A percentile compares a stretch with the other conserved stretches of the same genome.
These are phyloP conservation scores for Hucho hucho DNA, from an alignment of 2,113 vertebrate species.

Conservation along the genomic window DNA sequence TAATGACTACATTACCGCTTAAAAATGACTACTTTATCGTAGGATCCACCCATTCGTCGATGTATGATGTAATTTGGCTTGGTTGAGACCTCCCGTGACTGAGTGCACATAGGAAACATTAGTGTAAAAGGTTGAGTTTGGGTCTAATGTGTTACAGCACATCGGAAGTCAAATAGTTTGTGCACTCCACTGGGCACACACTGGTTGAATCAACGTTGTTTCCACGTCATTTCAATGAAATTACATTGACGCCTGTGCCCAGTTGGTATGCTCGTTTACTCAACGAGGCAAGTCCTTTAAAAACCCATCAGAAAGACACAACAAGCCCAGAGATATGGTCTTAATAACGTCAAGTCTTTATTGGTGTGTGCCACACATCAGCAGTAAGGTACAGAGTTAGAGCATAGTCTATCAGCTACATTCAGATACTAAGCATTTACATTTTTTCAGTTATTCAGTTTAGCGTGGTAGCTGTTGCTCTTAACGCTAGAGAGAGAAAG, in stretches of 20 bases:
- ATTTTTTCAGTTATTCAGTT: conserved; percentile 18
- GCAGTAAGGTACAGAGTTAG: conserved; percentile 60
- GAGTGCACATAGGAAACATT: neutral
- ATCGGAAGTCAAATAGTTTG: no score
- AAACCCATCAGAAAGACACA: conserved; percentile 16
- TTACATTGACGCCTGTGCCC: no score
- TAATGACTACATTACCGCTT: neutral
- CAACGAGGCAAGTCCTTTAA: neutral
- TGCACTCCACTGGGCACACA: no score
- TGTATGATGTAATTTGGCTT: neutral
- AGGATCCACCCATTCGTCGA: neutral
- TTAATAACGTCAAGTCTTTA: conserved; percentile 72
- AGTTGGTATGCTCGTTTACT: no score
- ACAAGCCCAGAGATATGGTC: conserved; percentile 20
- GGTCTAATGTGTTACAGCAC: no score
- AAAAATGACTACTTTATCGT: neutral
- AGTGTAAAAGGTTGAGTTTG: no score
- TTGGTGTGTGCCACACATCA: conserved; percentile 70
- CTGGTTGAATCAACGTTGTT: no score
- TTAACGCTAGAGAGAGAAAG: conserved; percentile 52
- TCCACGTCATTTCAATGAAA: no score
- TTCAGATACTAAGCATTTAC: conserved; percentile 65
- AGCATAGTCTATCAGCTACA: conserved; percentile 70
- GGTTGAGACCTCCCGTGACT: neutral
- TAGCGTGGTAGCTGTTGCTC: conserved; percentile 40